Percentiles rank a stretch among this genome's conserved stretches.
phyloP scores from a whole-genome alignment of 92 coral and sea anemone species.

The Palythoa caribaeorum region DNA sequence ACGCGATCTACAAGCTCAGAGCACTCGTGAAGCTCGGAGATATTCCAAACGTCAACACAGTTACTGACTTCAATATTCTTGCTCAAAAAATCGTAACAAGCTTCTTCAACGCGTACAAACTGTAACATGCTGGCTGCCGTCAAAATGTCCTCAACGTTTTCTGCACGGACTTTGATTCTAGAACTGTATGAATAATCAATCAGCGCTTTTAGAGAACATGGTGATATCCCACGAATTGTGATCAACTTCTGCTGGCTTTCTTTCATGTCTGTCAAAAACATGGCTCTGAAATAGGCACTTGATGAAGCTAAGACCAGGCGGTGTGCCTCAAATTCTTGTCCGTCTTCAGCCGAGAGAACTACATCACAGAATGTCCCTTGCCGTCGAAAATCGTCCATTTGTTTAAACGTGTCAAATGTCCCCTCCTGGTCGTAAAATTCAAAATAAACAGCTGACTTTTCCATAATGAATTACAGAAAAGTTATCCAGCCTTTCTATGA shows the following conservation, averaged over 20 bases:
- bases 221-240: constrained; percentile 81
- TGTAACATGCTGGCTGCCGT: constrained; percentile 93
- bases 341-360: constrained; percentile 85
- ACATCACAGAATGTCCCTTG: constrained; percentile 90
- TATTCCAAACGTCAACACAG: constrained; percentile 91
- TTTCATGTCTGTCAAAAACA: constrained; percentile 97
- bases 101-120: constrained; percentile 87
- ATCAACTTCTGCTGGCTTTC: constrained; percentile 87
- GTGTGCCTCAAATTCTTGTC: constrained; percentile 84
- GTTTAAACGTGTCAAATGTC: constrained; percentile 68
- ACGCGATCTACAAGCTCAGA: constrained; percentile 72
- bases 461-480: constrained; percentile 37
- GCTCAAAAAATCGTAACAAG: constrained; percentile 88
- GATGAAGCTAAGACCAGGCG: constrained; percentile 90
- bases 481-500: not conserved
- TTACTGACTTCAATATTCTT: constrained; percentile 86
- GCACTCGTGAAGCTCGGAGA: constrained; percentile 89
- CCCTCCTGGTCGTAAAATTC: constrained; percentile 83
- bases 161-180: constrained; percentile 63
- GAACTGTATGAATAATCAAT: constrained; percentile 90
- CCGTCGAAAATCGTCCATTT: constrained; percentile 85
- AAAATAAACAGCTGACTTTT: constrained; percentile 72
- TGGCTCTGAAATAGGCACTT: constrained; percentile 93
- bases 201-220: constrained; percentile 71
- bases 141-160: constrained; percentile 79